phyloP scores from a whole-genome alignment of 2,888 invertebrate genomes.

The Cosmia pyralina region DNA sequence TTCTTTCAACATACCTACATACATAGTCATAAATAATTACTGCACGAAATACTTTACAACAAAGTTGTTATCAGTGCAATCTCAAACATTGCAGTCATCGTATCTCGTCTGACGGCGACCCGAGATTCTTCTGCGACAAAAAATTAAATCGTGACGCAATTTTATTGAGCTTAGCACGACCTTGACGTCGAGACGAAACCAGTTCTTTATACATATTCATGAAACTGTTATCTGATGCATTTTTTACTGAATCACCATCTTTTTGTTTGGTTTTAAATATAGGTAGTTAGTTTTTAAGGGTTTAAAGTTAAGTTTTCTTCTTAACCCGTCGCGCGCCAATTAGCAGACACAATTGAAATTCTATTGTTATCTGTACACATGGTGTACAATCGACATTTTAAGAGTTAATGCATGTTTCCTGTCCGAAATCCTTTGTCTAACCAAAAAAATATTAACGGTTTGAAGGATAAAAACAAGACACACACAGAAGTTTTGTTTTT shows the following conservation, averaged over 20 bases:
- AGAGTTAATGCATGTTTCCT: background rate
- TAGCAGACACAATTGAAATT: too few relatives aligned
- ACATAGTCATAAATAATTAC: too few relatives aligned
- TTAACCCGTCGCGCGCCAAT: too few relatives aligned
- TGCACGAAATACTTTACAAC: too few relatives aligned
- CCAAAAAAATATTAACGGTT: background rate
- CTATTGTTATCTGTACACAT: too few relatives aligned
- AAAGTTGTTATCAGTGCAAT: background rate
- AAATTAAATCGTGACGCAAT: constrained; percentile 13
- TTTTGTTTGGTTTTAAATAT: background rate
- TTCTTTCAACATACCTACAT: too few relatives aligned
- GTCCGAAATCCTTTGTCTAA: background rate
- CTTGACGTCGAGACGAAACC: constrained; percentile 37
- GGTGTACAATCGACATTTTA: too few relatives aligned
- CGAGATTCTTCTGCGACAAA: background rate
- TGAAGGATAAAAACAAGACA: too few relatives aligned
- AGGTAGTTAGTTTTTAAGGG: background rate
- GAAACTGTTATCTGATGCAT: constrained; percentile 1
- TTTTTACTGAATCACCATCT: background rate
- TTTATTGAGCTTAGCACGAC: constrained; percentile 28
- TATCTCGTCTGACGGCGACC: background rate
- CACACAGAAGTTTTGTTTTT: too few relatives aligned
- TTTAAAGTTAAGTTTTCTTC: too few relatives aligned
- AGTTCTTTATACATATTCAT: constrained; percentile 40
- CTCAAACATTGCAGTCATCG: constrained; percentile 4